Base-by-base conservation (phyloP, 2,113 vertebrate genomes). In the Syngnathus floridae region DNA sequence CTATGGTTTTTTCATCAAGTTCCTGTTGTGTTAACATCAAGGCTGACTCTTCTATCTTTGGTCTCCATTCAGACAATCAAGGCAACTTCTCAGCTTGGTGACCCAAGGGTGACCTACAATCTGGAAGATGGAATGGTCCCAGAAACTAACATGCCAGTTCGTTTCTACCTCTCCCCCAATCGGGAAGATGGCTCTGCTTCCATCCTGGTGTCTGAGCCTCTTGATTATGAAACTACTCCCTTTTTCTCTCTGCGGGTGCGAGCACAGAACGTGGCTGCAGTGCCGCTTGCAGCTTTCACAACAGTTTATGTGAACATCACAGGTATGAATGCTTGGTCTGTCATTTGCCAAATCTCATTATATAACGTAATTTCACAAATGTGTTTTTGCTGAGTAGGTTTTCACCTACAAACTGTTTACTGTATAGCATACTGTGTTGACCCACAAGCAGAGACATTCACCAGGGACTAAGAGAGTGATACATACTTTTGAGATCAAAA, bases 101-200 rank as follows among this genome's bases (percentile, higher is more conserved):
- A 95, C 80, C 93, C 94, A 1, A 87, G 91, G 65, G 91, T 95
- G 76, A 95, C 92, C 41, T 95, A 95, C 46, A 94, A 90, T 81
- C 82, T 95, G 19, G 93, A 94, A 72, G 94, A 96, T 26, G 94
- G 93, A 17, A 89, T 93, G 88, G 92, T 95, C 48, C 93, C 92
- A 0, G 93, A 95, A 83, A 92, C 91, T 76, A 95, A 94, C 85
- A 93, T 93, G 92, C 93, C 93, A 0, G 86, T 94, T 21, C 91
- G 88, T 62, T 95, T 96, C 88, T 96, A 94, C 83, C 88, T 96
- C 64, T 93, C 92, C 7, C 91, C 93, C 43, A 95, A 96, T 87
- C 91, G 93, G 7, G 91, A 91, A 2, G 92, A 95, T 22, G 90
- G 92, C 13, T 93, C 93, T 2, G 92, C 93, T 0, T 95, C 93